phyloP scores from a whole-genome alignment of 2,797 vertebrate species.

The Tokudaia tokunoshimensis region DNA sequence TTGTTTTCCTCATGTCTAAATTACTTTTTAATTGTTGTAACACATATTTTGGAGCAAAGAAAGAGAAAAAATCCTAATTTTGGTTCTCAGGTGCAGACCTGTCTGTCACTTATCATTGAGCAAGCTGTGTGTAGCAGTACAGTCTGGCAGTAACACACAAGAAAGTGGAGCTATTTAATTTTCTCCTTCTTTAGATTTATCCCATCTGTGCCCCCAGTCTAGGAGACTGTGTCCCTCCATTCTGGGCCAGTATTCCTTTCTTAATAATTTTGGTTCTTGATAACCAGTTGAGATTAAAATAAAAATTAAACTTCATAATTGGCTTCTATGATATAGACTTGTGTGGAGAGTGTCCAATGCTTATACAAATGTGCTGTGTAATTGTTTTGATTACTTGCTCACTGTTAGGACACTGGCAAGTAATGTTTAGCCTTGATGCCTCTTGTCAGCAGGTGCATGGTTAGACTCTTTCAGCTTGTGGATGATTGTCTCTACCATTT shows the following conservation, averaged over 20 bases:
- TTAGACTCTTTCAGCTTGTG: not conserved
- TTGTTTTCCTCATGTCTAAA: not conserved
- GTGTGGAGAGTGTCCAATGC: not conserved
- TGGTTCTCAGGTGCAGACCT: not conserved
- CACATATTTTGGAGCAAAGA: too few species aligned
- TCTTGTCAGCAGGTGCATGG: accelerated
- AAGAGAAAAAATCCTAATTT: too few species aligned
- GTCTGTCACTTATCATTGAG: accelerated
- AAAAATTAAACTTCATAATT: not conserved
- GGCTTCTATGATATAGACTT: not conserved
- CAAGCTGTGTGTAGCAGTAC: accelerated
- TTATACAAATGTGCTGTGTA: not conserved
- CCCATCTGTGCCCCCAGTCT: too few species aligned
- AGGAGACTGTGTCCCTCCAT: not conserved
- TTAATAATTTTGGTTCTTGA: not conserved
- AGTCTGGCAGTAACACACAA: not conserved
- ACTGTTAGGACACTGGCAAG: not conserved
- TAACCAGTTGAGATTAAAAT: not conserved
- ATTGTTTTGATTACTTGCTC: not conserved
- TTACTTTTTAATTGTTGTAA: not conserved
- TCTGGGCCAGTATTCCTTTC: not conserved
- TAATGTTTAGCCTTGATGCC: not conserved
- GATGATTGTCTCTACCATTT: not conserved
- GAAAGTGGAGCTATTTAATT: not conserved
- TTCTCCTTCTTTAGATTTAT: not conserved